phyloP scores from a whole-genome alignment of 2,113 vertebrate genomes.

The Microcebus jonahi region DNA sequence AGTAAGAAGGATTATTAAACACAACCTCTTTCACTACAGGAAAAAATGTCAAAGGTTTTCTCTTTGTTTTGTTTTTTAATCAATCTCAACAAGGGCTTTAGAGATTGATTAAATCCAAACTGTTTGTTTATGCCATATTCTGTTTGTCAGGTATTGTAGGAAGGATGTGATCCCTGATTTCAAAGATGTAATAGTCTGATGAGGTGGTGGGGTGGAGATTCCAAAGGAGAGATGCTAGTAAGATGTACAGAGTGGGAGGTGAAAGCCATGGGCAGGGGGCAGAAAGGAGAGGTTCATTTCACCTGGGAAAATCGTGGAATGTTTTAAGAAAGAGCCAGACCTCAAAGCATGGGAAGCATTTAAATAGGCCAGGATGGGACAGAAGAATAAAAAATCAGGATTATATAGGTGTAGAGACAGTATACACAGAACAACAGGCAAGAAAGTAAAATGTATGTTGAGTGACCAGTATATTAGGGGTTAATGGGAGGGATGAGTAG shows the following conservation, averaged over 20 bases:
- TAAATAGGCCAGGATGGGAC: neutral
- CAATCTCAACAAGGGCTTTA: neutral
- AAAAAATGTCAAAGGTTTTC: neutral
- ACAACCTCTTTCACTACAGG: neutral
- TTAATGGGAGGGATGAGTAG: neutral
- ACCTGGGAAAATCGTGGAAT: neutral
- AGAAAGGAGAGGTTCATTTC: neutral
- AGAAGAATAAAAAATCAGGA: neutral
- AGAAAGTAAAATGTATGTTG: neutral
- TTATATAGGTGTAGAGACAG: neutral
- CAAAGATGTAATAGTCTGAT: neutral
- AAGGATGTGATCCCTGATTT: neutral
- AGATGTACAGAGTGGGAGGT: neutral
- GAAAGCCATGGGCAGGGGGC: neutral
- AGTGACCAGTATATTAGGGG: neutral
- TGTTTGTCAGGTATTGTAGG: neutral
- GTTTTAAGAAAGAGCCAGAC: neutral
- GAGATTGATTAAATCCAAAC: neutral
- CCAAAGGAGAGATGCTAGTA: neutral
- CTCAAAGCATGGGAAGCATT: neutral
- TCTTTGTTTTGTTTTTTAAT: neutral
- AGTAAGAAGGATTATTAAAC: neutral
- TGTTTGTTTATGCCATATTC: neutral
- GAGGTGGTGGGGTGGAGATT: neutral
- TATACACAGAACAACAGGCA: neutral